Base-by-base conservation (phyloP, 2,888 invertebrate species). In the Peribatodes rhomboidaria region DNA sequence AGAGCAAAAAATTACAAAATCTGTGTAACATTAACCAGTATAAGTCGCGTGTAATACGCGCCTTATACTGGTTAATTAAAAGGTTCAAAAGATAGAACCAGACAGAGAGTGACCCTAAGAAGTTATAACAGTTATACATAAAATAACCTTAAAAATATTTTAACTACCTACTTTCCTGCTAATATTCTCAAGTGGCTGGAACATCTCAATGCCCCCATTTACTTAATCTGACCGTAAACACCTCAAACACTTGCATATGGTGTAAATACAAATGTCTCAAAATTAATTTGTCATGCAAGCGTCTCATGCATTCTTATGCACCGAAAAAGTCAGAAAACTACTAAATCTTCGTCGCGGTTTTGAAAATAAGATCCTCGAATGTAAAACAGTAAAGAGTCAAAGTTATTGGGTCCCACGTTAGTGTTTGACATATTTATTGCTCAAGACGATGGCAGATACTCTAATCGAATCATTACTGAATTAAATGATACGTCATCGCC, bases 201-300 rank as follows among this genome's bases (percentile, higher is more conserved):
- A 20, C 42, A 35, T 37, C 39, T 35, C 10, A 61, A 65, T 65
- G 31, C 70, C 50, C 11, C 16, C 76, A 78, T 80, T 74, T 80
- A 81, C 74, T 74, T 72, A 72, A 76, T 69, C 61, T 42, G 18
- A 37, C n/a, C 69, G 71, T 74, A 73, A 75, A 73, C 71, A 75
- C 69, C 68, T 69, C 67, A 67, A 61, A 70, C 73, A 75, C 65
- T 42, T 41, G 37, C 18, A 69, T 70, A 63, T 68, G 71, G 67
- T 56, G 67, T 64, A 66, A 72, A 75, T 57, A 68, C 72, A 72
- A 67, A 69, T 60, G 65, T 18, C 14, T 41, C 56, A 16, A 65
- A 65, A 53, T 56, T 47, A 53, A 65, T 68, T 68, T 68, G 61
- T 65, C 67, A 67, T 61, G 49, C 59, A 54, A 55, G 62, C 59